Evolutionary conservation across 2,797 vertebrate species (phyloP).

Genomic region (Myripristis jacobus): DNA sequence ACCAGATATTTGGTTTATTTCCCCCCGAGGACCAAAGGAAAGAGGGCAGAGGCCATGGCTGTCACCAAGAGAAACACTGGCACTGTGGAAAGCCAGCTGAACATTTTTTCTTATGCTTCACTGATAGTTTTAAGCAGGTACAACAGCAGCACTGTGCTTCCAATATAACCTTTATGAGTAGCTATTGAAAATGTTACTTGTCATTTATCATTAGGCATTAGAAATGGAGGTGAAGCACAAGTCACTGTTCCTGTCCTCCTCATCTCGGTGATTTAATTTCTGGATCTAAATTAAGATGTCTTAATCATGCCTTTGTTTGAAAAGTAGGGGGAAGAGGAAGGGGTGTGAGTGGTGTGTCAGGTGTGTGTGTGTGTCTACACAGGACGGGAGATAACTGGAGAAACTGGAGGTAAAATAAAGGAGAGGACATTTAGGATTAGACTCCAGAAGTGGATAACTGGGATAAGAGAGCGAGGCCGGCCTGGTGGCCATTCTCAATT

Average conservation of each 20-base stretch:
- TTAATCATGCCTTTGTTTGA: no score
- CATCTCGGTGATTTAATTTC: no score
- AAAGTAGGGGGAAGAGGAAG: no score
- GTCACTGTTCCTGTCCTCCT: no score
- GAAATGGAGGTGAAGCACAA: background rate
- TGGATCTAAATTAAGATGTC: no score
- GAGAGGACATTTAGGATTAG: no score
- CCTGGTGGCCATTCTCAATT: constrained; percentile 3
- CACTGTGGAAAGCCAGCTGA: background rate
- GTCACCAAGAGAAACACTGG: constrained; percentile 18
- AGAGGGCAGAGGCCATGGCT: constrained; percentile 33
- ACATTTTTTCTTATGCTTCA: background rate
- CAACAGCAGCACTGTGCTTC: background rate
- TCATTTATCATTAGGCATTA: background rate
- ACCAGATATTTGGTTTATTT: constrained; percentile 70
- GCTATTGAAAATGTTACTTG: no score
- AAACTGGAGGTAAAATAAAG: background rate
- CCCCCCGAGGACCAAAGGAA: constrained; percentile 39
- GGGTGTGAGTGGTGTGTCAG: no score
- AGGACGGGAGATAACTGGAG: background rate
- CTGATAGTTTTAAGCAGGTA: background rate
- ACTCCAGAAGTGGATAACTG: constrained; percentile 12
- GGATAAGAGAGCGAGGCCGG: constrained; percentile 17
- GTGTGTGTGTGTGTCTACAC: no score
- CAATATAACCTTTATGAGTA: background rate